A percentile compares a stretch with the other conserved stretches of the same genome.
phyloP scores from a whole-genome alignment of 2,888 invertebrate genomes.

The Sphinx pinastri region DNA sequence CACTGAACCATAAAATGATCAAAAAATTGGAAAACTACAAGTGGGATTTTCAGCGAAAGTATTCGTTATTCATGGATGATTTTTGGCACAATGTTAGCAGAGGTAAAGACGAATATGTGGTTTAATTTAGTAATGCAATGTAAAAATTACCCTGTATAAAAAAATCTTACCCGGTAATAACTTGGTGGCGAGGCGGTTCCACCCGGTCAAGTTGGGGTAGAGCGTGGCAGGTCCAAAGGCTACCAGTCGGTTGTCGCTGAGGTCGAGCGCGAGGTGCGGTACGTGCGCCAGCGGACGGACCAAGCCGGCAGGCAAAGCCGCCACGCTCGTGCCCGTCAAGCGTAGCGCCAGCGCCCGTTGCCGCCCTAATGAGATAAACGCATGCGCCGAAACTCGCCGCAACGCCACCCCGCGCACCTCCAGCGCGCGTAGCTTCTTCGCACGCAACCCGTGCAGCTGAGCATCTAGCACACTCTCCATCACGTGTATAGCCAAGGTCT shows the following conservation, averaged over 20 bases:
- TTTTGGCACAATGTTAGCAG: no score
- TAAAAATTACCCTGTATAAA: not conserved
- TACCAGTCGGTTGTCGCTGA: conserved; percentile 89
- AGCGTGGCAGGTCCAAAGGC: conserved; percentile 89
- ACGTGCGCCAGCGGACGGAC: conserved; percentile 88
- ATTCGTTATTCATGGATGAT: no score
- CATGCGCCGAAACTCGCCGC: conserved; percentile 86
- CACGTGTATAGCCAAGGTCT: conserved; percentile 80
- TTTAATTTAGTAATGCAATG: no score
- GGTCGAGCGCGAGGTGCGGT: conserved; percentile 90
- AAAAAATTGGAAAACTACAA: no score
- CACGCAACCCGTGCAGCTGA: conserved; percentile 88
- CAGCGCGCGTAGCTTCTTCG: conserved; percentile 88
- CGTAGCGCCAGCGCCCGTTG: conserved; percentile 88
- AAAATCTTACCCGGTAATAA: conserved; percentile 87
- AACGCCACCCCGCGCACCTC: conserved; percentile 90
- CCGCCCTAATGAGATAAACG: conserved; percentile 87
- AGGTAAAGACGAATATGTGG: no score
- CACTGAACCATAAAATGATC: no score
- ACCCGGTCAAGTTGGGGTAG: conserved; percentile 90
- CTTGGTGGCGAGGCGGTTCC: conserved; percentile 92
- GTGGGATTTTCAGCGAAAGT: no score
- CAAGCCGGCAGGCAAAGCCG: conserved; percentile 89
- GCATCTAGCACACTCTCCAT: conserved; percentile 86
- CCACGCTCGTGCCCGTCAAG: conserved; percentile 88